Conservation (phyloP, 1,140 invertebrate genomes). For the Philotrypesis tridentata region DNA sequence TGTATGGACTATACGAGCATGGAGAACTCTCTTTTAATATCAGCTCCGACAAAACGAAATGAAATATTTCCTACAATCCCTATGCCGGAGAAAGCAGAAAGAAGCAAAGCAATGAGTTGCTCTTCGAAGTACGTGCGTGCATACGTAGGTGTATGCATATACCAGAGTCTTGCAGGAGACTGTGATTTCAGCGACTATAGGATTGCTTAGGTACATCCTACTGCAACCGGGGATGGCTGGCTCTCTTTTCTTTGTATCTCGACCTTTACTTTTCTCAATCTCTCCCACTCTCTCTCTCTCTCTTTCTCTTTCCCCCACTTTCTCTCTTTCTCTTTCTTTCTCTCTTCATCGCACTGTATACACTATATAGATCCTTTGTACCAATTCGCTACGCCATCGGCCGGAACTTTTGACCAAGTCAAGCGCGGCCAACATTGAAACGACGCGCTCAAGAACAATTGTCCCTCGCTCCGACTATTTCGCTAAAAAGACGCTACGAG, state of each 20-base stretch:
- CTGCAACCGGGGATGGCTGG: not conserved
- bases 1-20: not conserved
- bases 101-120: not conserved
- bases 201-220: not conserved
- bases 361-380: not conserved
- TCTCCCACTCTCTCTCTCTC: not conserved
- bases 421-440: conserved; percentile 16
- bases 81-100: not conserved
- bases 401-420: conserved; percentile 27
- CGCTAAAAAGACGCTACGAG: conserved; percentile 17
- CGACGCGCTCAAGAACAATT: conserved; percentile 6
- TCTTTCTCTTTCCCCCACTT: not conserved
- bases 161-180: not conserved
- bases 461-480: not conserved
- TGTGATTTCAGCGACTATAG: not conserved
- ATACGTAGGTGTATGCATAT: not conserved
- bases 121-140: too few species aligned
- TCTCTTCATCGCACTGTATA: not conserved
- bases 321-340: not conserved
- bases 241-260: not conserved
- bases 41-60: conserved; percentile 3
- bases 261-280: not conserved
- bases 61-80: not conserved
- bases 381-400: not conserved
- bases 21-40: conserved; percentile 16